Percentiles rank a stretch among this genome's conserved stretches.
Evolutionary conservation across 1,140 invertebrate genomes (phyloP).

Genomic region (Rhagoletis pomonella): DNA sequence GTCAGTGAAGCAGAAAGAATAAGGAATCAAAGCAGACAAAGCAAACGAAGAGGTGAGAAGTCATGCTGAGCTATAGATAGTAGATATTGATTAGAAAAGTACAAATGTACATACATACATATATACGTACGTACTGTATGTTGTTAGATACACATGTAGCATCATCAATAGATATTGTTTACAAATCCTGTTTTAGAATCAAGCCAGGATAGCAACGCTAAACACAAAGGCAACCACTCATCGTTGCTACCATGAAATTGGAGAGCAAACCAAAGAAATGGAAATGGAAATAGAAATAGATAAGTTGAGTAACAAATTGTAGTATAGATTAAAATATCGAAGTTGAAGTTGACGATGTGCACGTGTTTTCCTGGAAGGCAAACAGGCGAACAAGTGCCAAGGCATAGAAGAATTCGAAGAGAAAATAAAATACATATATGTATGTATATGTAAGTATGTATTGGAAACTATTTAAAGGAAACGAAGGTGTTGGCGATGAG

Average conservation of each 20-base stretch:
- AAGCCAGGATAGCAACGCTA: background rate
- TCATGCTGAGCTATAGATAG: constrained; percentile 38
- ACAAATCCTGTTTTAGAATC: constrained; percentile 31
- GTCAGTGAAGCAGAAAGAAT: background rate
- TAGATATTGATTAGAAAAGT: background rate
- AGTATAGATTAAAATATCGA: background rate
- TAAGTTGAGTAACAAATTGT: constrained; percentile 41
- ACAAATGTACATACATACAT: background rate
- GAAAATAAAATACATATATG: background rate
- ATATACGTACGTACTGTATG: background rate
- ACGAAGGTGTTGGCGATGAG: background rate
- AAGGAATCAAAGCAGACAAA: background rate
- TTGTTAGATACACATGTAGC: background rate
- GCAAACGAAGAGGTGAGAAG: constrained; percentile 29
- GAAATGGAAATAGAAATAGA: background rate
- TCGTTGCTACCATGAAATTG: constrained; percentile 27
- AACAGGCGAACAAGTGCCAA: background rate
- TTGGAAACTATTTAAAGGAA: background rate
- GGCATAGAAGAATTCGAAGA: too few species aligned
- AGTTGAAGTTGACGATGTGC: constrained; percentile 32
- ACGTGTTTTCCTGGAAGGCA: constrained; percentile 47
- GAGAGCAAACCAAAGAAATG: background rate
- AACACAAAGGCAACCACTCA: background rate
- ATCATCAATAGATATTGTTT: background rate
- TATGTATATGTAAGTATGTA: background rate